Percentiles rank a stretch among this genome's conserved stretches.
Conservation (phyloP, 1,140 invertebrate species). For the Diprion similis region DNA sequence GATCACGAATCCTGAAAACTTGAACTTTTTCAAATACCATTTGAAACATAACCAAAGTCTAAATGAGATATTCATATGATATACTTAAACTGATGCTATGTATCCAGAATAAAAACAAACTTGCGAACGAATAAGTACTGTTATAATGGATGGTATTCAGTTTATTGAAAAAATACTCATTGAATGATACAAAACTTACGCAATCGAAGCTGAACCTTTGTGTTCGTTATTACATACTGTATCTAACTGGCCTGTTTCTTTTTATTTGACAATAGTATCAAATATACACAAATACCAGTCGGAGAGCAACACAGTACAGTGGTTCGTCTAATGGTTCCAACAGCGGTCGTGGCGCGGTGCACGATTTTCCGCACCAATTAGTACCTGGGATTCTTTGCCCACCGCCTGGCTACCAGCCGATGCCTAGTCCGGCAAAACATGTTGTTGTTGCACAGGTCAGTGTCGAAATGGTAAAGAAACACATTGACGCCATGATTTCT, state of each 20-base stretch:
- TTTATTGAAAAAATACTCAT: too few relatives aligned
- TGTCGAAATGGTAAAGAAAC: constrained; percentile 20
- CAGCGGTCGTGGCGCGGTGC: constrained; percentile 58
- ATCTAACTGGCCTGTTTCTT: constrained; percentile 17
- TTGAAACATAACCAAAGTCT: too few relatives aligned
- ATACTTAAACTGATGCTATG: too few relatives aligned
- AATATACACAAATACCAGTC: constrained; percentile 79
- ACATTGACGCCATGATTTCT: background rate
- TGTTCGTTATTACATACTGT: constrained; percentile 10
- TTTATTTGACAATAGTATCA: constrained; percentile 74
- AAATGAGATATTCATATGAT: too few relatives aligned
- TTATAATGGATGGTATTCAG: too few relatives aligned
- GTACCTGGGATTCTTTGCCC: constrained; percentile 93
- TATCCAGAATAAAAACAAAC: too few relatives aligned
- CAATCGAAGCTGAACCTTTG: background rate
- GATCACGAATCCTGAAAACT: too few relatives aligned
- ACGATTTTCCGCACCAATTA: constrained; percentile 82
- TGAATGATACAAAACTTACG: too few relatives aligned
- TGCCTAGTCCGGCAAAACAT: constrained; percentile 86
- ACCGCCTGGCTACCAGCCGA: constrained; percentile 80
- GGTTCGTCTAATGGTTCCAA: constrained; percentile 55
- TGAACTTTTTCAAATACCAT: too few relatives aligned
- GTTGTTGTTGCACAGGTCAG: constrained; percentile 78
- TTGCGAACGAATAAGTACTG: too few relatives aligned
- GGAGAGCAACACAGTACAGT: constrained; percentile 69